Evolutionary conservation across 1,140 invertebrate species (phyloP), one percentile per base, ranked within the genome.

Genomic region (Neodiprion lecontei): DNA sequence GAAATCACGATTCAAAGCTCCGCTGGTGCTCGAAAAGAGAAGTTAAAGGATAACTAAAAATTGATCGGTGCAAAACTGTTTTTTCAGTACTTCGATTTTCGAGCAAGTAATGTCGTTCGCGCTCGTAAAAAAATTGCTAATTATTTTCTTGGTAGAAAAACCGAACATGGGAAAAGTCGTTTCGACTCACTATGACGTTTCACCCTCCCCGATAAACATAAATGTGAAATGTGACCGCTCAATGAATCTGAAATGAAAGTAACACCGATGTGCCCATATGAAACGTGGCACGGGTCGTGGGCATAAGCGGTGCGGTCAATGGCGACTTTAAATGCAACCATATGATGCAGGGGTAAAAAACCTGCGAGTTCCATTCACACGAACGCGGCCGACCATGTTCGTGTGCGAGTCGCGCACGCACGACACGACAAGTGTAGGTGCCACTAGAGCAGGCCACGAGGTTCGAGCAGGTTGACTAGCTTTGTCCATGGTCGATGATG

Each of bases 391-490:
- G 11, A 61, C 11, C 9, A 61, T 79, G 68, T 47, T 12, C 68
- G 68, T 69, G 21, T 12, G 14, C 11, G 14, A 69, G 68, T 4
- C 11, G 68, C 68, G 79, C 67, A 73, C 8, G 53, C 72, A 53
- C 9, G 17, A 10, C 49, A 70, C 80, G 80, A 82, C 82, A 85
- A 87, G 85, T 86, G 85, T 82, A 83, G 79, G 80, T 79, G 82
- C 77, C 10, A 69, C 21, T 12, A 69, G 67, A 69, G 23, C 12
- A 14, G 12, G 71, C 79, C 78, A 81, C 81, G 81, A 77, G 79
- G 81, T 80, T 78, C 78, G 79, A 85, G 82, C 86, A 88, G 86
- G 87, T 88, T 88, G 83, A 87, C 82, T 84, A 83, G 83, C 81
- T 86, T 88, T 87, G 85, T 88, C 84, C 81, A 82, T 80, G 80